Conservation (phyloP, 2,113 vertebrate species). For the Rhabdomys dilectus region DNA sequence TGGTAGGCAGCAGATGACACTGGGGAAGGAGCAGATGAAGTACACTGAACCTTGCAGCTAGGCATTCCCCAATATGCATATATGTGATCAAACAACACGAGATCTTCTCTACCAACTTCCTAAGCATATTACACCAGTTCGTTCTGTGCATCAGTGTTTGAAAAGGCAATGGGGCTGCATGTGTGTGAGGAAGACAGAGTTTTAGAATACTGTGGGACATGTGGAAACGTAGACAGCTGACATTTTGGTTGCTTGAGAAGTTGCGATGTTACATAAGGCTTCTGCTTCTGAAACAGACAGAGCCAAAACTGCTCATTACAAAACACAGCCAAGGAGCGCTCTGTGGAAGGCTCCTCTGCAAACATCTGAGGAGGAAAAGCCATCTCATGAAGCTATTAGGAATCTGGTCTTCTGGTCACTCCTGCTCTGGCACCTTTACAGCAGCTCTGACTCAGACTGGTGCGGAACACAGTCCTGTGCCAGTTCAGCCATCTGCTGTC, state of each 20-base stretch:
- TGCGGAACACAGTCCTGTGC: background rate
- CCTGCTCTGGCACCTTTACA: background rate
- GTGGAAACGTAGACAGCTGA: background rate
- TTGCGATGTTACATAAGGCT: background rate
- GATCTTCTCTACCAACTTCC: background rate
- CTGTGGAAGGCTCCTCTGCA: background rate
- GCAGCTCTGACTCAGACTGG: slow-evolving; percentile 18
- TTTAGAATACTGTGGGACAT: background rate
- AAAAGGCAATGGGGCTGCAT: background rate
- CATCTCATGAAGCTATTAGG: background rate
- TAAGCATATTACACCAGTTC: background rate
- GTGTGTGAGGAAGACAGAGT: background rate
- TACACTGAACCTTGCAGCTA: background rate
- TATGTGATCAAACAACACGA: background rate
- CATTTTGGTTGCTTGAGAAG: background rate
- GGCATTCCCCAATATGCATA: too few species aligned
- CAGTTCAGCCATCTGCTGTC: slow-evolving; percentile 67
- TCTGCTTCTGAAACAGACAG: background rate
- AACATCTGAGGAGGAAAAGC: background rate
- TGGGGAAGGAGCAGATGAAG: background rate
- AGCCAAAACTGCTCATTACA: background rate
- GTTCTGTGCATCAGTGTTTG: background rate
- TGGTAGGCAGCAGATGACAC: too few species aligned
- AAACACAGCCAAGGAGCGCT: background rate
- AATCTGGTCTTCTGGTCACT: background rate